These are phyloP conservation scores for Anguilla anguilla DNA, from an alignment of 2,797 vertebrate species.

Conservation along the genomic window DNA sequence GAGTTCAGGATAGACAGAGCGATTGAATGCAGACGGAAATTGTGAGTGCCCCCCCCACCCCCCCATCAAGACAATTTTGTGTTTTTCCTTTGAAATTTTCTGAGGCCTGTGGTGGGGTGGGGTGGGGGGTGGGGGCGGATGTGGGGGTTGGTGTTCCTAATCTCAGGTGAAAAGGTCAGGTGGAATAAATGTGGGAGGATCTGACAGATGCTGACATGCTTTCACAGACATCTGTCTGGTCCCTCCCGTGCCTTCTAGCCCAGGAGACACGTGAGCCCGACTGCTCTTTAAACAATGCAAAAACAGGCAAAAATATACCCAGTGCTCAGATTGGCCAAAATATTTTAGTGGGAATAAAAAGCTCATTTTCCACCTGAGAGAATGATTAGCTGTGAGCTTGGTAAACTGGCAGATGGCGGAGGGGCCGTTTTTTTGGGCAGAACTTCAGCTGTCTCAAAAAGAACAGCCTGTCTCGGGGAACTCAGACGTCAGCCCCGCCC, in stretches of 20 bases:
- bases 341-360: neutral
- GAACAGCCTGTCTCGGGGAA: neutral
- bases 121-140: neutral
- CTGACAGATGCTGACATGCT: neutral
- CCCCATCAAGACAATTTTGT: neutral
- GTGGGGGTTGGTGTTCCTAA: neutral
- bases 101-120: neutral
- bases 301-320: neutral
- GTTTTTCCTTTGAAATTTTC: neutral
- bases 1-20: conserved; percentile 82
- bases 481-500: neutral
- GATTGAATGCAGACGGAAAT: conserved; percentile 77
- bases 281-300: neutral
- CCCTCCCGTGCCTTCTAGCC: neutral
- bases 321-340: neutral
- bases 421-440: neutral
- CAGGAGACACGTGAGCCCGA: neutral
- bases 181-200: neutral
- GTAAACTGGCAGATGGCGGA: neutral
- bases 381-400: neutral
- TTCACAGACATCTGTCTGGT: neutral
- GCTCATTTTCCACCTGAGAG: neutral
- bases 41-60: conserved; percentile 62
- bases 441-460: neutral
- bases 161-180: neutral